Conservation (phyloP, 2,888 invertebrate genomes). For the Nebria brevicollis region DNA sequence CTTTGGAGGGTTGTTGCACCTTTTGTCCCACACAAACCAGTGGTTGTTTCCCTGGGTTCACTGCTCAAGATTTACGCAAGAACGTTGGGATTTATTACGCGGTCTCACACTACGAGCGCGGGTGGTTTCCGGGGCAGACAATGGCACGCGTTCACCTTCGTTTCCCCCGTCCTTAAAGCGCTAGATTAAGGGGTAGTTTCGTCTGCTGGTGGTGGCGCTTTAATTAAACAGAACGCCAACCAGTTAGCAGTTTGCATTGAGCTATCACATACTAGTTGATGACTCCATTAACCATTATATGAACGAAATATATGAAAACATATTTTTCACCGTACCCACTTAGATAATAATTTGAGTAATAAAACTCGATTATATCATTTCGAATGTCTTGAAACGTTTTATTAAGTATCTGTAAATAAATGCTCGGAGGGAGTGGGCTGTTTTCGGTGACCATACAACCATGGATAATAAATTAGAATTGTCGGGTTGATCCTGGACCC, state of each 20-base stretch:
- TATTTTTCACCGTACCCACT: too few relatives aligned
- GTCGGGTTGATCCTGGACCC: too few relatives aligned
- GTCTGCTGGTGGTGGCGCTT: neutral
- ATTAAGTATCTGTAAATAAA: too few relatives aligned
- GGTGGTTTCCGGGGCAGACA: neutral
- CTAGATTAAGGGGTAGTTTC: conserved; percentile 7
- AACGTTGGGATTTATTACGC: conserved; percentile 20
- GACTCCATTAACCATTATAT: conserved; percentile 13
- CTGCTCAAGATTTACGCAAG: conserved; percentile 31
- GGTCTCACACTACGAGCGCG: conserved; percentile 3
- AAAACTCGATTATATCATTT: too few relatives aligned
- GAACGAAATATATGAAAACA: too few relatives aligned
- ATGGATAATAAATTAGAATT: too few relatives aligned
- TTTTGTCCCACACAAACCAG: neutral
- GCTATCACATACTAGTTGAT: conserved; percentile 24
- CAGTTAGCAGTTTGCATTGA: conserved; percentile 32
- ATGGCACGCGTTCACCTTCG: neutral
- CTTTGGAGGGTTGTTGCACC: neutral
- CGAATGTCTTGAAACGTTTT: too few relatives aligned
- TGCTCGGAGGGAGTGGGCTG: too few relatives aligned
- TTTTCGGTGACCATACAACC: too few relatives aligned
- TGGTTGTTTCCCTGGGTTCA: neutral
- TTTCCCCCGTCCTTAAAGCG: neutral
- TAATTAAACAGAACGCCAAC: conserved; percentile 28
- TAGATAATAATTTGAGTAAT: too few relatives aligned